Conservation (phyloP, 2,797 vertebrate genomes). For the Staurois parvus region DNA sequence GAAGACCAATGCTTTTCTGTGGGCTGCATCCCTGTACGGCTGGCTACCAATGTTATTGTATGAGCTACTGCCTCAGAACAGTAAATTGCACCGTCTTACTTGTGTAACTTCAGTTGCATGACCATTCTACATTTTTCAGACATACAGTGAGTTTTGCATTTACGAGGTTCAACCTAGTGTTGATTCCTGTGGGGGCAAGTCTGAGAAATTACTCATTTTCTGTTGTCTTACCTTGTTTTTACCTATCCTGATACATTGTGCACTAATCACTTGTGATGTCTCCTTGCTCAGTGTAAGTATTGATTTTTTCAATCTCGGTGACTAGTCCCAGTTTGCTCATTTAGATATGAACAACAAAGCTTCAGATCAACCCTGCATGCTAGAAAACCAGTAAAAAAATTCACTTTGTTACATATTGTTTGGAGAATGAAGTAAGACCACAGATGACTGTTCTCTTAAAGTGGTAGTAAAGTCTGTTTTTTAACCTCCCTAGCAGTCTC, state of each 20-base stretch:
- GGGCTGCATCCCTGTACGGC: too few species aligned
- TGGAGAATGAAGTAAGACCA: too few species aligned
- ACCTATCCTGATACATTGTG: neutral
- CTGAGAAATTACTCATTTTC: conserved; percentile 1
- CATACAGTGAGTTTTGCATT: too few species aligned
- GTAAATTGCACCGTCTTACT: too few species aligned
- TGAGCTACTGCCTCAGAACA: too few species aligned
- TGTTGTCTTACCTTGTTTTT: neutral
- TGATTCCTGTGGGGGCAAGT: neutral
- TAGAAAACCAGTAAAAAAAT: neutral
- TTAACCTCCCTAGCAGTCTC: too few species aligned
- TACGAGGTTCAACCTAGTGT: neutral
- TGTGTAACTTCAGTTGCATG: neutral
- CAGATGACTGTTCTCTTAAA: too few species aligned
- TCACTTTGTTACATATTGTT: neutral
- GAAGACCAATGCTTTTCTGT: too few species aligned
- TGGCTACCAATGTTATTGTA: too few species aligned
- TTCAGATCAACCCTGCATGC: neutral
- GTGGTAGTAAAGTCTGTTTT: too few species aligned
- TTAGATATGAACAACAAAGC: neutral
- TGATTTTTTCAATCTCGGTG: neutral
- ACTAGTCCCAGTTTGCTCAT: conserved; percentile 7
- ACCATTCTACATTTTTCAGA: neutral
- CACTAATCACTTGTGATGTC: conserved; percentile 11
- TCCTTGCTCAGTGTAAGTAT: neutral